Evolutionary conservation across 2,113 vertebrate species (phyloP), one percentile per base, ranked within the genome.

Genomic region (Arenaria interpres): DNA sequence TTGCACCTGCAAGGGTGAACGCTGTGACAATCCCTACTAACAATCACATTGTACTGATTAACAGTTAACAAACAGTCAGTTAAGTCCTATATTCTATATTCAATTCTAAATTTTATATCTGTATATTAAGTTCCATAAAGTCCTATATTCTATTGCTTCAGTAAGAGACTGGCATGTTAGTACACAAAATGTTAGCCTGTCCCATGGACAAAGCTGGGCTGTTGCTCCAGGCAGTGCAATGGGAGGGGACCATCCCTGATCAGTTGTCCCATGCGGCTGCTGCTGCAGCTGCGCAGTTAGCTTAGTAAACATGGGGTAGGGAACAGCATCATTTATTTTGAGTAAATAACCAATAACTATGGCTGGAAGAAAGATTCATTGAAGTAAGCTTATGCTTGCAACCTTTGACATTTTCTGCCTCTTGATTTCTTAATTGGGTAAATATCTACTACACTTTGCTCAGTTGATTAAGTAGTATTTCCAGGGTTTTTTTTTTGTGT

Each of bases 371-470:
- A 89, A 57, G 59, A 88, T 53, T 62, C 18, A 72, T 5, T 62
- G 22, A 82, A 77, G 56, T 82, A 69, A 76, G 39, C 30, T 82
- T 79, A 73, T 53, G 27, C 24, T 71, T 50, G 21, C 66, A 85
- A 82, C 32, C 50, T 76, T 66, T 79, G 48, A 14, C 62, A 43
- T 82, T 93, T 87, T 92, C 74, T 63, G 9, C 6, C n/a, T 57
- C 73, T 82, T 82, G 73, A 60, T 85, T 93, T 96, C 71, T 87
- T 76, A 91, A 69, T 35, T 82, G 73, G 22, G 35, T 91, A 87
- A 92, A 76, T 56, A 92, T 3, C 8, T 69, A 27, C 66, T 87
- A 69, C 20, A 59, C 25, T 54, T 89, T 57, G 35, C 16, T 76
- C 4, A 6, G 35, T 73, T 91, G 69, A 39, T 87, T 54, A 84